phyloP scores from a whole-genome alignment of 2,113 vertebrate genomes.

The Bungarus multicinctus region DNA sequence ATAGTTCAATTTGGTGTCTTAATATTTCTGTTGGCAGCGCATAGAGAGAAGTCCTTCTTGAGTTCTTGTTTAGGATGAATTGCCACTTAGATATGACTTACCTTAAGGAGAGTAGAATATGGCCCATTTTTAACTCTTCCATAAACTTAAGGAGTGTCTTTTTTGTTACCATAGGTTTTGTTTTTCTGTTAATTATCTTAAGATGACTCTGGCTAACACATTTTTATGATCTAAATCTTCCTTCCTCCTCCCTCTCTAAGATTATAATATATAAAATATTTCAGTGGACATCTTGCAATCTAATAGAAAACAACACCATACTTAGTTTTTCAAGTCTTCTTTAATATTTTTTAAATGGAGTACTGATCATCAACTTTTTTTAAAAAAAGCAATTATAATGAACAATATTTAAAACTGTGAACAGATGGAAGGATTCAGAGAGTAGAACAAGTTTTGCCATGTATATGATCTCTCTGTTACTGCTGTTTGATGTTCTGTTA shows the following conservation, averaged over 20 bases:
- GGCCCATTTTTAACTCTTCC: fast-evolving
- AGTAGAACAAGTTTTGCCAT: slow-evolving; percentile 49
- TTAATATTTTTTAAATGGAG: neutral
- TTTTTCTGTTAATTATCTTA: neutral
- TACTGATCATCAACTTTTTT: neutral
- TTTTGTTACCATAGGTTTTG: neutral
- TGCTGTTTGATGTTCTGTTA: slow-evolving; percentile 65
- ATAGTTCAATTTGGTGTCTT: neutral
- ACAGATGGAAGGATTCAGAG: slow-evolving; percentile 50
- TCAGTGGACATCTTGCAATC: fast-evolving
- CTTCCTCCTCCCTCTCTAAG: neutral
- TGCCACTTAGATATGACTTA: neutral
- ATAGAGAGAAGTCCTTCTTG: neutral
- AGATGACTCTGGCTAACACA: neutral
- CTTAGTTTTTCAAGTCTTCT: neutral
- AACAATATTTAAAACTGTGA: slow-evolving; percentile 53
- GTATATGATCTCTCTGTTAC: slow-evolving; percentile 56
- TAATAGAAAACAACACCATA: fast-evolving
- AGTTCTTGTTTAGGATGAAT: neutral
- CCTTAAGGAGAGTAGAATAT: neutral
- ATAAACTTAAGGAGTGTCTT: neutral
- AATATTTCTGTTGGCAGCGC: neutral
- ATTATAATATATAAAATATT: neutral
- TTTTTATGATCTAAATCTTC: neutral
- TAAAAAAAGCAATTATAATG: slow-evolving; percentile 1